Evolutionary conservation across 53 echinoderm and acorn worm genomes (phyloP).

Genomic region (Echinometra lucunter): DNA sequence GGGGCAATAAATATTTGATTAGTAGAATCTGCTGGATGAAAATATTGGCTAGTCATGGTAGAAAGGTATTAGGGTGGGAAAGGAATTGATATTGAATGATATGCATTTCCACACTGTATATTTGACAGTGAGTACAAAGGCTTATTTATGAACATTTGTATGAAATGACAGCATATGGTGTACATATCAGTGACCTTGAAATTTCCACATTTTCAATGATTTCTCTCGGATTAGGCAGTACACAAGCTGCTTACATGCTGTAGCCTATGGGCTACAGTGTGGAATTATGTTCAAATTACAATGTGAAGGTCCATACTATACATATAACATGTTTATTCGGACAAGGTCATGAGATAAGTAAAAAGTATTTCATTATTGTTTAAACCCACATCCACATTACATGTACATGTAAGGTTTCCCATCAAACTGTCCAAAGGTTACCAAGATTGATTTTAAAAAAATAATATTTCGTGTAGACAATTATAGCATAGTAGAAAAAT

Average conservation of each 20-base stretch:
- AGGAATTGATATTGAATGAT: neutral
- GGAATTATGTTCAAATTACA: neutral
- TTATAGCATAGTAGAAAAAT: too few relatives aligned
- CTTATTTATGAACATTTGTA: neutral
- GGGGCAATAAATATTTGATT: constrained; percentile 32
- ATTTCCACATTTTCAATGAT: neutral
- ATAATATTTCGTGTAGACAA: too few relatives aligned
- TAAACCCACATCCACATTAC: neutral
- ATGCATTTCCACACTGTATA: neutral
- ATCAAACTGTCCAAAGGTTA: neutral
- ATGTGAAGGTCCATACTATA: neutral
- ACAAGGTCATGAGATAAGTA: neutral
- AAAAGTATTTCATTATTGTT: neutral
- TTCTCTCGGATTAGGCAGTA: too few relatives aligned
- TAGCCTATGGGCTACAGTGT: neutral
- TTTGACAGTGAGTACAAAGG: neutral
- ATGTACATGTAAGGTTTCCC: too few relatives aligned
- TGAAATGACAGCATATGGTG: neutral
- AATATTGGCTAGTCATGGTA: neutral
- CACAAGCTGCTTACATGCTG: too few relatives aligned
- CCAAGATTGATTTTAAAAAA: too few relatives aligned
- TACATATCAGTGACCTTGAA: neutral
- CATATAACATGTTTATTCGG: neutral
- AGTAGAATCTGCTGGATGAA: constrained; percentile 22
- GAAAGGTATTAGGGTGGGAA: neutral